Evolutionary conservation across 2,113 vertebrate genomes (phyloP).

Genomic region (Channa maculata): DNA sequence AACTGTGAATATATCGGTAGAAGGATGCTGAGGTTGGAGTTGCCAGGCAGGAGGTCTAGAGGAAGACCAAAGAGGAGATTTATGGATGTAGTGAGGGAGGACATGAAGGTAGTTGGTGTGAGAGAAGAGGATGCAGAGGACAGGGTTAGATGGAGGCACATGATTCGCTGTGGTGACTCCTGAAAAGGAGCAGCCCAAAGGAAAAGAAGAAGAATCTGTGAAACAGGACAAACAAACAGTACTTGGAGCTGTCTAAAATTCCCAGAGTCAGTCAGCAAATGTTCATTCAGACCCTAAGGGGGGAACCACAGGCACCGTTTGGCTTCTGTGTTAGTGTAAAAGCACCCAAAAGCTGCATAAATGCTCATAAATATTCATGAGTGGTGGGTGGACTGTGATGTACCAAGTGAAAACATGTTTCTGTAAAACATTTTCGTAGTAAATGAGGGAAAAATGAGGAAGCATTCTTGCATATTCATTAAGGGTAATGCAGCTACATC

Average conservation of each 20-base stretch:
- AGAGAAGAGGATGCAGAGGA: too few species aligned
- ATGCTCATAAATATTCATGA: constrained; percentile 49
- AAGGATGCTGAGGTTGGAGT: too few species aligned
- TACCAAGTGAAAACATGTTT: constrained; percentile 6
- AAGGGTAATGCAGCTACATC: background rate
- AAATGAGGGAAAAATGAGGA: constrained; percentile 17
- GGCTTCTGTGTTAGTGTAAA: constrained; percentile 24
- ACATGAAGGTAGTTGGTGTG: too few species aligned
- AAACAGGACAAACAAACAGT: background rate
- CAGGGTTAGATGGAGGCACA: too few species aligned
- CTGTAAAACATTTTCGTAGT: constrained; percentile 33
- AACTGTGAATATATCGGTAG: too few species aligned
- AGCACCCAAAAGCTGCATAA: constrained; percentile 23
- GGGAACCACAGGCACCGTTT: constrained; percentile 2
- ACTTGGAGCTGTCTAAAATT: background rate
- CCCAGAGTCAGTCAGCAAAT: background rate
- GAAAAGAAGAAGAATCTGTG: too few species aligned
- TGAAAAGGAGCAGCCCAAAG: background rate
- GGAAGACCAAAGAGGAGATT: too few species aligned
- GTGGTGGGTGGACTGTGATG: background rate
- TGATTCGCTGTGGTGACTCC: too few species aligned
- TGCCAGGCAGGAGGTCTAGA: too few species aligned
- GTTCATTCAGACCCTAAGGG: constrained; percentile 33
- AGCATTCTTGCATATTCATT: constrained; percentile 10
- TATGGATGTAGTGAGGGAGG: too few species aligned